Percentiles rank a stretch among this genome's conserved stretches.
Conservation (phyloP, 2,113 vertebrate genomes). For the Sisor rabdophorus region DNA sequence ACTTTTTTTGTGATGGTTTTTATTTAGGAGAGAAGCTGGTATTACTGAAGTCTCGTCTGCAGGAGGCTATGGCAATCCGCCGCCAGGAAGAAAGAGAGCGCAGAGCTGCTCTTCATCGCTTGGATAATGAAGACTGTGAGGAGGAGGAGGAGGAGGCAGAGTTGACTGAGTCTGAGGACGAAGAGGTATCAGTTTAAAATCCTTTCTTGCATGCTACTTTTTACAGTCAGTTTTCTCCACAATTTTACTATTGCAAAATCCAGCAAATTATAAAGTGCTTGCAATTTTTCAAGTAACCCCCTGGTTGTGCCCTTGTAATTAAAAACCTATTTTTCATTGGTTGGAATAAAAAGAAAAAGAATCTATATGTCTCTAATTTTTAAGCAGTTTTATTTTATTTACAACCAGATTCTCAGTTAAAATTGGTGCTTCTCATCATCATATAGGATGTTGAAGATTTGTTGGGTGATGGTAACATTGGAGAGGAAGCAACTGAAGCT, state of each 20-base stretch:
- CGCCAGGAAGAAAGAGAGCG: conserved; percentile 82
- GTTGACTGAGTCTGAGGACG: conserved; percentile 81
- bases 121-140: conserved; percentile 91
- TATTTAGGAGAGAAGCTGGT: conserved; percentile 85
- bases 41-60: conserved; percentile 85
- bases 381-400: background rate
- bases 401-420: background rate
- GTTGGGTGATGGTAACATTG: conserved; percentile 67
- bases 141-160: conserved; percentile 85
- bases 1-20: background rate
- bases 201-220: no score
- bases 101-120: conserved; percentile 75
- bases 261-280: no score
- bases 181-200: conserved; percentile 59
- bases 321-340: no score
- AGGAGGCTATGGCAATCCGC: conserved; percentile 90
- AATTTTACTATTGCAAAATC: no score
- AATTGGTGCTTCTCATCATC: conserved; percentile 8
- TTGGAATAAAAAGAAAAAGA: no score
- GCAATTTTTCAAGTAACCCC: no score
- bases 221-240: no score
- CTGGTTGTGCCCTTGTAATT: no score
- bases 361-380: background rate
- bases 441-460: conserved; percentile 76
- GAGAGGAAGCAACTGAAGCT: conserved; percentile 64